phyloP scores from a whole-genome alignment of 2,797 vertebrate species.

The Muscicapa striata region DNA sequence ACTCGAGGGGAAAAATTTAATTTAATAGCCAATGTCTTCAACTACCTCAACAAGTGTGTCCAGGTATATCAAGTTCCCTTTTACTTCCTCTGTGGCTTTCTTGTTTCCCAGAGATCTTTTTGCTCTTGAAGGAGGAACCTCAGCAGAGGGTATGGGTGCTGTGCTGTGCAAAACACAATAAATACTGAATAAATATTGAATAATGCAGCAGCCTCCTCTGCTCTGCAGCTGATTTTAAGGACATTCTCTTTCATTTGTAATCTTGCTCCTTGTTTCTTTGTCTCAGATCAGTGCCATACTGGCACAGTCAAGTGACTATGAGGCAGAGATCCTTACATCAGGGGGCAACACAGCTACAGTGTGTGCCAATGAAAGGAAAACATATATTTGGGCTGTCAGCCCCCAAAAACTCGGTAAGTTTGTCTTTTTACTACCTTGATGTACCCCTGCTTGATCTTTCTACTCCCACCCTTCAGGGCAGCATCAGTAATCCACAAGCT shows the following conservation, averaged over 20 bases:
- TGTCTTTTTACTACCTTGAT: background rate
- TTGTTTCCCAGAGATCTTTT: background rate
- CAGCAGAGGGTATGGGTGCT: background rate
- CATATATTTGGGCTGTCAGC: slow-evolving; percentile 84
- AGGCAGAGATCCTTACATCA: slow-evolving; percentile 64
- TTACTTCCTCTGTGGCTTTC: background rate
- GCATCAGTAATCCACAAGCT: background rate
- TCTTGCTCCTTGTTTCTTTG: background rate
- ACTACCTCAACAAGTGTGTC: slow-evolving; percentile 82
- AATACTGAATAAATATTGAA: background rate
- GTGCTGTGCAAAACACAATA: background rate
- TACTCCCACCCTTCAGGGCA: background rate
- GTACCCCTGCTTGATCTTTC: background rate
- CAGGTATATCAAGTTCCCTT: slow-evolving; percentile 78
- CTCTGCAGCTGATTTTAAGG: background rate
- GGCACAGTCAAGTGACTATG: slow-evolving; percentile 72
- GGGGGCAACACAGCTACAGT: slow-evolving; percentile 74
- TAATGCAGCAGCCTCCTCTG: background rate
- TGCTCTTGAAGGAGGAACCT: background rate
- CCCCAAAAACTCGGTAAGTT: slow-evolving; percentile 77
- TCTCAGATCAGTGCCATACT: slow-evolving; percentile 77
- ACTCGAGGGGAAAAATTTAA: slow-evolving; percentile 84
- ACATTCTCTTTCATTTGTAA: background rate
- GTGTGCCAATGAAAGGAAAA: slow-evolving; percentile 84
- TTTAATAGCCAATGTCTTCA: slow-evolving; percentile 85